Percentiles rank a stretch among this genome's conserved stretches.
These are phyloP conservation scores for Caenorhabditis uteleia DNA, from an alignment of 2,888 invertebrate genomes.

Conservation along the genomic window DNA sequence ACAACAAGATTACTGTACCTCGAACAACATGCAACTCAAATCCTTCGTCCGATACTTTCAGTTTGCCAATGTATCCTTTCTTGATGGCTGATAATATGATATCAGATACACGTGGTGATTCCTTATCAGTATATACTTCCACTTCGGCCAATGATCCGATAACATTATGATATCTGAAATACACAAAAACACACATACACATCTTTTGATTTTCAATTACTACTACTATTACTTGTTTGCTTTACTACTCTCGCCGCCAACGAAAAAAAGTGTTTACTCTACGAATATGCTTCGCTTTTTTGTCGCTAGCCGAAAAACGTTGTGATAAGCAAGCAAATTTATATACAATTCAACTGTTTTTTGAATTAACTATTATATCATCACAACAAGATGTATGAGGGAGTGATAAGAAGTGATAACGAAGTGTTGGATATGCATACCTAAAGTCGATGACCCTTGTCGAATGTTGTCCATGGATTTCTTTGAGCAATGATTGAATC, in stretches of 20 bases:
- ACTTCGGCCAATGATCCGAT: slow-evolving; percentile 62
- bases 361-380: no score
- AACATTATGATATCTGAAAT: slow-evolving; percentile 60
- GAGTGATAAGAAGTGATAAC: no score
- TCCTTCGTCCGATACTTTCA: slow-evolving; percentile 61
- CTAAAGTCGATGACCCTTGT: slow-evolving; percentile 55
- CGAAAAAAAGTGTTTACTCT: no score
- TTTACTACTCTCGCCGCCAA: not conserved
- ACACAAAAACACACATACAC: not conserved
- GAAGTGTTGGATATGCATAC: no score
- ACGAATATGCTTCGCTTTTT: no score
- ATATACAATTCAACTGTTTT: no score
- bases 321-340: no score
- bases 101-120: slow-evolving; percentile 46
- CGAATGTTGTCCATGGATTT: slow-evolving; percentile 52
- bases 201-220: not conserved
- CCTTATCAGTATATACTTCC: slow-evolving; percentile 56
- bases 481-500: slow-evolving; percentile 43
- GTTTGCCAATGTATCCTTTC: slow-evolving; percentile 52
- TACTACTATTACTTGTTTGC: no score
- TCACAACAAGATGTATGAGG: no score
- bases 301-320: no score
- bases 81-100: slow-evolving; percentile 50
- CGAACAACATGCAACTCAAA: slow-evolving; percentile 60
- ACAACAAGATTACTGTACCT: no score